Evolutionary conservation across 2,888 invertebrate species (phyloP), one percentile per base, ranked within the genome.

Genomic region (Neoitamus cyanurus): DNA sequence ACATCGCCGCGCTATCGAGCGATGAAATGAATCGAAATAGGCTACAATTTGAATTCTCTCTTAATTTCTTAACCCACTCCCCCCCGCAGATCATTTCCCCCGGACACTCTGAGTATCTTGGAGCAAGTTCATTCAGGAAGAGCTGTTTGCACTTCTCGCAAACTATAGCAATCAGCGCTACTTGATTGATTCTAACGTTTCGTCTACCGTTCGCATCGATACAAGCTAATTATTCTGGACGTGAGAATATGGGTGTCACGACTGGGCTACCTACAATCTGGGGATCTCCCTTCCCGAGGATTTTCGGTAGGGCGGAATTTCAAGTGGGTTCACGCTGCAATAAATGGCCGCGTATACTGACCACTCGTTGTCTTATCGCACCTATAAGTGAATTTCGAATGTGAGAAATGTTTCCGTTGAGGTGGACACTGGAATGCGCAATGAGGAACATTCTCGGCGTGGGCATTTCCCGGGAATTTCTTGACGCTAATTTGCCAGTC

Each of bases 211-310:
- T 58, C 31, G 58, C 6, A 78, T 9, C 20, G 58, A 58, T 58
- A 6, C 15, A 4, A 20, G 20, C 20, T 31, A 48, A 48, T 48
- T 48, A 30, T 48, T 11, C 25, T 9, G 78, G 15, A 78, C 78
- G 78, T 78, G 78, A 78, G 58, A 78, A 78, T 78, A 78, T 78
- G 78, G 31, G 20, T 78, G 78, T 78, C 78, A 78, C 48, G 48
- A 46, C 30, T 37, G 13, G 25, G 48, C 6, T 78, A 25, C 30
- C 25, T 30, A 7, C 30, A 69, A 20, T 69, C 34, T 31, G n/a
- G 30, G 70, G 7, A 34, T 70, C n/a, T 25, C 58, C 58, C 58
- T 58, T 58, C 20, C 20, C 58, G 11, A 0, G 34, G 9, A 58
- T 20, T 75, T 75, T 75, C 30, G 75, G 42, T 11, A 75, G 75